phyloP scores from a whole-genome alignment of 92 coral and sea anemone species.

The Zoanthus sociatus region DNA sequence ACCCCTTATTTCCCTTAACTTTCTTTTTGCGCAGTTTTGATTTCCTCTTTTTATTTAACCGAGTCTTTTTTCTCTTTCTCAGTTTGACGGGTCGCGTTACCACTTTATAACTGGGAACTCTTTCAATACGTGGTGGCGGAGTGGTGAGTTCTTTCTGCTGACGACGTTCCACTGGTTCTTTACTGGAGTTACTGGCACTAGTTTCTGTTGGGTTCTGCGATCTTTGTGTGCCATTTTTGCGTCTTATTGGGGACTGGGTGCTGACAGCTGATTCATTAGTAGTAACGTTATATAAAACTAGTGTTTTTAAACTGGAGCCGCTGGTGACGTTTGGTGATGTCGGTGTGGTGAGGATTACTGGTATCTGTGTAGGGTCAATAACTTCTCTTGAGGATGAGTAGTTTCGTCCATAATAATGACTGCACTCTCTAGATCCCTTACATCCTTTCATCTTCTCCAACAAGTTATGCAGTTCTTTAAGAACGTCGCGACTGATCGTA shows the following conservation, averaged over 20 bases:
- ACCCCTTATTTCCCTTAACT: slow-evolving; percentile 6
- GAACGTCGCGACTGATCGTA: slow-evolving; percentile 71
- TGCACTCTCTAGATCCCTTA: slow-evolving; percentile 83
- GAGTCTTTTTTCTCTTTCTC: slow-evolving; percentile 16
- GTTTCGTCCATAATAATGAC: slow-evolving; percentile 74
- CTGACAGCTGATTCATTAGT: slow-evolving; percentile 1
- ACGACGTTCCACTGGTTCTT: neutral
- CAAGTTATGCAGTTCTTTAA: slow-evolving; percentile 73
- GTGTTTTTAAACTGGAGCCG: neutral
- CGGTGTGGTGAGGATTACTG: neutral
- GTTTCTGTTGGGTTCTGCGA: neutral
- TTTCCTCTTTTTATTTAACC: slow-evolving; percentile 16
- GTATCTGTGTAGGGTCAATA: slow-evolving; percentile 2
- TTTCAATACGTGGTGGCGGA: neutral
- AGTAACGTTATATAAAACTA: neutral
- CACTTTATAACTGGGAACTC: neutral
- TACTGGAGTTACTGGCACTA: neutral
- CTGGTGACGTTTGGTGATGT: neutral
- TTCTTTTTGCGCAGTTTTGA: slow-evolving; percentile 38
- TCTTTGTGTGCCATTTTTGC: neutral
- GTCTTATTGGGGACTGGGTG: neutral
- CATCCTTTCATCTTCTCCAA: slow-evolving; percentile 71
- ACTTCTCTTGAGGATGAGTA: slow-evolving; percentile 9
- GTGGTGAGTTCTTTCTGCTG: neutral
- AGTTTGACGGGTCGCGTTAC: neutral